Conservation (phyloP, 2,113 vertebrate species). For the Oryzias melastigma region DNA sequence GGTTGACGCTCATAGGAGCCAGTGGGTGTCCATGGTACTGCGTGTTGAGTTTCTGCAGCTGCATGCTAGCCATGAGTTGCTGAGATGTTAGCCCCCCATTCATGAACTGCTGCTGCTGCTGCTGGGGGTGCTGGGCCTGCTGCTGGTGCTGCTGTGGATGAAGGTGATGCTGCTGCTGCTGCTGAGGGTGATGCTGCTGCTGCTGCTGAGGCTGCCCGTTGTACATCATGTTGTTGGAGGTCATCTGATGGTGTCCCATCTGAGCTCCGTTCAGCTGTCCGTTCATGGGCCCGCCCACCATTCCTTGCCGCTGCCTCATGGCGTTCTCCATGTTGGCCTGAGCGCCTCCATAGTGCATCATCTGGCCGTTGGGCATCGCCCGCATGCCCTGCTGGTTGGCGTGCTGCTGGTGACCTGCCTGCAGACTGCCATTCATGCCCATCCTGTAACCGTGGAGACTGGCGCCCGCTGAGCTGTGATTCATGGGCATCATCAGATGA, state of each 20-base stretch:
- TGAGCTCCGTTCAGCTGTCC: conserved; percentile 78
- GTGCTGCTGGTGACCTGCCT: conserved; percentile 82
- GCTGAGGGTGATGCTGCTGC: conserved; percentile 66
- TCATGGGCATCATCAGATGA: conserved; percentile 93
- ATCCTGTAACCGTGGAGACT: conserved; percentile 86
- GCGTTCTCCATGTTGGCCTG: conserved; percentile 81
- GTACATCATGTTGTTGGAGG: conserved; percentile 80
- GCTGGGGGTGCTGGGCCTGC: conserved; percentile 75
- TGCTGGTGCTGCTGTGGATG: conserved; percentile 45
- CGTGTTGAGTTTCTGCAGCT: conserved; percentile 91
- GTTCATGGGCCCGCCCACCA: conserved; percentile 80
- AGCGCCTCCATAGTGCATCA: conserved; percentile 85
- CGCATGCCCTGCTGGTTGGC: conserved; percentile 81
- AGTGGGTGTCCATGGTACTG: conserved; percentile 88
- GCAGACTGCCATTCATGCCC: conserved; percentile 82
- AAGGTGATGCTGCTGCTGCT: conserved; percentile 60
- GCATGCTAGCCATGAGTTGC: conserved; percentile 91
- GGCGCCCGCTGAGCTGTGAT: conserved; percentile 80
- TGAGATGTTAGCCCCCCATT: conserved; percentile 83
- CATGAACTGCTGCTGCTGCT: conserved; percentile 84
- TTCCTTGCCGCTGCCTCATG: conserved; percentile 79
- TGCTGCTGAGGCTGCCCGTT: conserved; percentile 71
- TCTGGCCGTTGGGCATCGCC: conserved; percentile 76
- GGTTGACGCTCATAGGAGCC: conserved; percentile 77
- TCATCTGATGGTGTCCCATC: conserved; percentile 82